Conservation (phyloP, 2,888 invertebrate genomes). For the Cyaniris semiargus region DNA sequence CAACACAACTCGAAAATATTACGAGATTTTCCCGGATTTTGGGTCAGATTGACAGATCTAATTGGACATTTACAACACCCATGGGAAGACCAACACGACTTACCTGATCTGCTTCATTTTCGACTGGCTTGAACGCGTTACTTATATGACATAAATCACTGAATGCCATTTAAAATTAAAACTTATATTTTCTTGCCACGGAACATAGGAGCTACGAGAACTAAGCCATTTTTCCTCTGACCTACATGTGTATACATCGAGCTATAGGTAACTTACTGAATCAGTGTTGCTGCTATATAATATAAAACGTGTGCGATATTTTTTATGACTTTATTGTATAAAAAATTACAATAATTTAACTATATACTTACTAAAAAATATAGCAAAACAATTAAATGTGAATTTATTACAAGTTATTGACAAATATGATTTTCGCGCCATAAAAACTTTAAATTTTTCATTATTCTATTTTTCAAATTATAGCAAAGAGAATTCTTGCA, state of each 20-base stretch:
- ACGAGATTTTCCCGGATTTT: slow-evolving; percentile 67
- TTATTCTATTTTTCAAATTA: neutral
- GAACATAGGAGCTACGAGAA: slow-evolving; percentile 73
- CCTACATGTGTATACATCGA: slow-evolving; percentile 79
- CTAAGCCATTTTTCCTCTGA: slow-evolving; percentile 81
- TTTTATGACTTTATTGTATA: neutral
- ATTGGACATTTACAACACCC: slow-evolving; percentile 71
- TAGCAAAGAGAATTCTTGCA: no score
- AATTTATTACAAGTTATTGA: neutral
- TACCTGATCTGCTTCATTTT: slow-evolving; percentile 79
- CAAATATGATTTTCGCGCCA: slow-evolving; percentile 18
- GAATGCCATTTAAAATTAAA: slow-evolving; percentile 80
- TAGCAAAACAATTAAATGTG: neutral
- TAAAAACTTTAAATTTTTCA: neutral
- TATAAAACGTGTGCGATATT: slow-evolving; percentile 36
- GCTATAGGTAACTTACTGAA: slow-evolving; percentile 54
- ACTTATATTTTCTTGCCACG: slow-evolving; percentile 75
- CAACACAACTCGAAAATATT: slow-evolving; percentile 52
- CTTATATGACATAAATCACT: slow-evolving; percentile 79
- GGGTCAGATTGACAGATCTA: slow-evolving; percentile 74
- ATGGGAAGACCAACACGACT: slow-evolving; percentile 61
- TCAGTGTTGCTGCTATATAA: slow-evolving; percentile 67
- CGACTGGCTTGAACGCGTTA: slow-evolving; percentile 76
- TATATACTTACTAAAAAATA: neutral
- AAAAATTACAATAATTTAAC: neutral